phyloP scores from a whole-genome alignment of 2,113 vertebrate genomes.

The Hippocampus zosterae region DNA sequence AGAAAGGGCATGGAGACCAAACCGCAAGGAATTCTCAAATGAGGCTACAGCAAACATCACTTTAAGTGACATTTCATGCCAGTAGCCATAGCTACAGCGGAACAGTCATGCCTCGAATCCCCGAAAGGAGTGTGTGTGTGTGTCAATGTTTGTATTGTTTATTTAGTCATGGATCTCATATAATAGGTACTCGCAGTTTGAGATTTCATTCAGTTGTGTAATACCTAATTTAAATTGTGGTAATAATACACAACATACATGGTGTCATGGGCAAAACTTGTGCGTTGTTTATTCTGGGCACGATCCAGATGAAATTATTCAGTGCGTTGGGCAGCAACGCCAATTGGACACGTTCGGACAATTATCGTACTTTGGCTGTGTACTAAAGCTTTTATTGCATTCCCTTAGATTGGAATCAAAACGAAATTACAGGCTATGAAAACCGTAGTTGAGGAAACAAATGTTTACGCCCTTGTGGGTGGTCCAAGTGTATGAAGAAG shows the following conservation, averaged over 20 bases:
- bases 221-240: neutral
- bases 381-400: neutral
- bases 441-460: neutral
- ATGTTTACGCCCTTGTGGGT: neutral
- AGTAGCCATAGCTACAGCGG: neutral
- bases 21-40: constrained; percentile 1
- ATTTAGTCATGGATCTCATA: neutral
- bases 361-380: neutral
- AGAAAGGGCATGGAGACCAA: neutral
- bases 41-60: neutral
- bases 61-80: neutral
- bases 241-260: neutral
- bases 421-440: neutral
- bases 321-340: neutral
- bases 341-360: neutral
- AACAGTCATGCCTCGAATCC: neutral
- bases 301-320: neutral
- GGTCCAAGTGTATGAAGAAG: neutral
- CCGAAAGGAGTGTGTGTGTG: neutral
- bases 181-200: neutral
- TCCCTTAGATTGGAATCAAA: neutral
- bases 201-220: neutral
- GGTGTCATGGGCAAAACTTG: neutral
- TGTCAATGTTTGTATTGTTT: neutral
- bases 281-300: neutral